Percentiles rank a stretch among this genome's conserved stretches.
phyloP scores from a whole-genome alignment of 2,888 invertebrate species.

The Platypus cylindrus region DNA sequence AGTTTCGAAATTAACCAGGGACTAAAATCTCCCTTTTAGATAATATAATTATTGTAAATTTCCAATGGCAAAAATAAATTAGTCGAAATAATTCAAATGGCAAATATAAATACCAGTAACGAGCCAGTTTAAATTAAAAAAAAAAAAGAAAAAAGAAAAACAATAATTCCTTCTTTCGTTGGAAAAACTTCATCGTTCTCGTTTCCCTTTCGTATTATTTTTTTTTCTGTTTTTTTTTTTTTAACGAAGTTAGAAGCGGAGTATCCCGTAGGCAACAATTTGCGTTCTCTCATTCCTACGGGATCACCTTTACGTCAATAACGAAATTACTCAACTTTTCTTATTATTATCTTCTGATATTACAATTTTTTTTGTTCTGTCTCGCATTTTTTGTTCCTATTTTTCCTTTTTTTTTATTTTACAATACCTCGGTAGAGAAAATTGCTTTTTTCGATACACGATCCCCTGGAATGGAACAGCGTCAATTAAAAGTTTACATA shows the following conservation, averaged over 20 bases:
- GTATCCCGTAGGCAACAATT: conserved; percentile 24
- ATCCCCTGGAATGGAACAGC: neutral
- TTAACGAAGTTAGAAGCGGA: conserved; percentile 15
- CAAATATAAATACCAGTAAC: too few species aligned
- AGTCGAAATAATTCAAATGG: too few species aligned
- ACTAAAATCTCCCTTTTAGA: too few species aligned
- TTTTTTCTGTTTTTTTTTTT: too few species aligned
- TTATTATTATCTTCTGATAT: conserved; percentile 25
- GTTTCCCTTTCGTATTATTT: too few species aligned
- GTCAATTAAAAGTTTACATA: conserved; percentile 2
- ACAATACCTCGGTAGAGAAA: neutral
- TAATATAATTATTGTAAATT: too few species aligned
- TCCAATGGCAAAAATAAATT: too few species aligned
- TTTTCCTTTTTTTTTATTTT: too few species aligned
- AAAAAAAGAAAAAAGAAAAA: conserved; percentile 13
- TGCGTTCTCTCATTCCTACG: conserved; percentile 18
- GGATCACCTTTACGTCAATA: conserved; percentile 25
- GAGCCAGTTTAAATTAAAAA: too few species aligned
- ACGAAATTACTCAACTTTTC: conserved; percentile 27
- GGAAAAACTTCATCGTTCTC: conserved; percentile 12
- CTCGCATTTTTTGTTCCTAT: neutral
- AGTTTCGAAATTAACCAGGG: too few species aligned
- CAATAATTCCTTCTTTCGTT: conserved; percentile 9
- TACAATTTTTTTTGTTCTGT: conserved; percentile 14
- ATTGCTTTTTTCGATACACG: conserved; percentile 1